Base-by-base conservation (phyloP, 37 sponge, comb jelly and placozoan species). In the Aphrocallistes beatrix region DNA sequence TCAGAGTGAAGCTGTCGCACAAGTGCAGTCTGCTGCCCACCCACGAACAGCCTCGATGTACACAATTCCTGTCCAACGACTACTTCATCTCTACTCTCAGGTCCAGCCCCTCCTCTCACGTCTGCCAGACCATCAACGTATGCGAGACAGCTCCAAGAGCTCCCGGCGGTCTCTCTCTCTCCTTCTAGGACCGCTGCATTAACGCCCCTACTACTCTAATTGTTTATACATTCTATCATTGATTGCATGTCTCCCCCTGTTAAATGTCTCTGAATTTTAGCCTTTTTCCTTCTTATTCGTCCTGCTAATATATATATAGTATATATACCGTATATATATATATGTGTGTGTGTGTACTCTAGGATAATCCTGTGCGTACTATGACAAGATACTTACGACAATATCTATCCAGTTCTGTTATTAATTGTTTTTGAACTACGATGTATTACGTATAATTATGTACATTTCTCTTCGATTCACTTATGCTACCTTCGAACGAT, bases 181-280 rank as follows among this genome's bases (percentile, higher is more conserved):
- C n/a, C 75, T 25, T 60, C 3, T 60, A 60, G n/a, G 28, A 19
- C 1, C 75, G 17, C 49, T 3, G 3, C 3, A 25, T 60, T 21
- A 19, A 19, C n/a, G n/a, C 21, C 21, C n/a, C 3, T 60, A 3
- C n/a, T 60, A 30, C 34, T 25, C n/a, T 60, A 25, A 60, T 19
- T 3, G 75, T 32, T 60, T 60, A 13, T 16, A 25, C 32, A 60
- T 60, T 60, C 75, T 60, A n/a, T n/a, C n/a, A n/a, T n/a, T n/a
- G n/a, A n/a, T n/a, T n/a, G 17, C 21, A 60, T 60, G 21, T 60
- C 75, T 32, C 8, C 75, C 75, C 75, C 75, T 60, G 34, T 60
- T 60, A 32, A 60, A n/a, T n/a, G n/a, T 28, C 75, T 60, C n/a
- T 60, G 75, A 3, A 60, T 60, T 60, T 60, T 60, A 60, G 75